A percentile compares a stretch with the other conserved stretches of the same genome.
phyloP scores from a whole-genome alignment of 2,797 vertebrate species.

The Novumbra hubbsi region DNA sequence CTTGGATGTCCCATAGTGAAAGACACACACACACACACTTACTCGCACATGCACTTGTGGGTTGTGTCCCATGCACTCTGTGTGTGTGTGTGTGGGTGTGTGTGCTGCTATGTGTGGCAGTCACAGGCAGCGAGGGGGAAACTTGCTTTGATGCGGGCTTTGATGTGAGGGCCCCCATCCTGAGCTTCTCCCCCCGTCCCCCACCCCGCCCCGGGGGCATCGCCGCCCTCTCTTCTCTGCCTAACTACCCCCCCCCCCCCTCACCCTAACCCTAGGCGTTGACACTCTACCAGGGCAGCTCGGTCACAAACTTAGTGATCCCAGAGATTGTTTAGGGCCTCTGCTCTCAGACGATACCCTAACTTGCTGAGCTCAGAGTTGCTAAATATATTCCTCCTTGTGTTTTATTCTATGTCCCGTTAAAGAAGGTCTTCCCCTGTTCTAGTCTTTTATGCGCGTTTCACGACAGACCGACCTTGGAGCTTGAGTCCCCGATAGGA shows the following conservation, averaged over 20 bases:
- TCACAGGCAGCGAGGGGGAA: constrained; percentile 20
- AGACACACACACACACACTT: constrained; percentile 8
- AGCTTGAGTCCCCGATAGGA: too few species aligned
- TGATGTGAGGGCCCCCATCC: constrained; percentile 65
- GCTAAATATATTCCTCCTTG: neutral
- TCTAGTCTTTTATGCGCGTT: neutral
- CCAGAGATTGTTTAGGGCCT: neutral
- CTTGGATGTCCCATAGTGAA: constrained; percentile 36
- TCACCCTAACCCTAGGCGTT: neutral
- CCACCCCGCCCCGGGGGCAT: constrained; percentile 47
- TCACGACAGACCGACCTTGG: neutral
- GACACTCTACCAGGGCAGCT: constrained; percentile 2
- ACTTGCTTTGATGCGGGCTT: constrained; percentile 62
- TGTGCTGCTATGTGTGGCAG: constrained; percentile 7
- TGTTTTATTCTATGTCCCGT: neutral
- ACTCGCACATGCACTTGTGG: constrained; percentile 30
- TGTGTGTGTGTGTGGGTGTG: constrained; percentile 11
- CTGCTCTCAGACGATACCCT: constrained; percentile 14
- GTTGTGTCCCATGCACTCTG: constrained; percentile 2
- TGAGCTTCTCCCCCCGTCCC: constrained; percentile 42
- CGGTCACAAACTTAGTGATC: neutral
- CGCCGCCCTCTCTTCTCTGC: constrained; percentile 51
- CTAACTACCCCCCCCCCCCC: constrained; percentile 22
- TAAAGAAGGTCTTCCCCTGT: neutral
- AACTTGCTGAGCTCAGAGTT: neutral